A percentile compares a stretch with the other conserved stretches of the same genome.
These are phyloP conservation scores for Drosophila tanythrix DNA, from an alignment of 2,888 invertebrate genomes.

Conservation along the genomic window DNA sequence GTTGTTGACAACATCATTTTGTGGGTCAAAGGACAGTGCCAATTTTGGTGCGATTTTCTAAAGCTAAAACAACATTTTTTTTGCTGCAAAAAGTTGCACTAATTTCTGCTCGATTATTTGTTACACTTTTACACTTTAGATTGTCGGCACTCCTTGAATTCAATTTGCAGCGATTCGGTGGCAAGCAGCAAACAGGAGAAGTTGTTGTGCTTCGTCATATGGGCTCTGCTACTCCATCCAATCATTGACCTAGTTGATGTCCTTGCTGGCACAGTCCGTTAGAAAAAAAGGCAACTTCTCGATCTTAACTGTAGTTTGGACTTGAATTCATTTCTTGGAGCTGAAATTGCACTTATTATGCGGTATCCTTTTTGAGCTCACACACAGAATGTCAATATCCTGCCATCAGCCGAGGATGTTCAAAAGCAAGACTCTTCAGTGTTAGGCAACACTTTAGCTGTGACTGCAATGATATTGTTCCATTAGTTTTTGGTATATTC, in stretches of 20 bases:
- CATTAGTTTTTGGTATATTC: neutral
- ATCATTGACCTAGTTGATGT: constrained; percentile 9
- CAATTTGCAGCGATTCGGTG: neutral
- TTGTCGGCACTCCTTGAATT: neutral
- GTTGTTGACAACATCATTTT: neutral
- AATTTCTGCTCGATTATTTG: neutral
- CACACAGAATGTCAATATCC: neutral
- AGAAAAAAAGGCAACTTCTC: constrained; percentile 6
- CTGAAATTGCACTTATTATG: constrained; percentile 1
- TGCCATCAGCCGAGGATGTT: neutral
- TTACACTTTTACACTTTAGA: too few species aligned
- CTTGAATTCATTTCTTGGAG: neutral
- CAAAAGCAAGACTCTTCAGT: neutral
- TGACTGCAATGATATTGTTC: neutral
- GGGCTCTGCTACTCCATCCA: constrained; percentile 13
- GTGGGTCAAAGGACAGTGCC: neutral
- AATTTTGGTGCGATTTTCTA: neutral
- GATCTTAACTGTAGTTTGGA: neutral
- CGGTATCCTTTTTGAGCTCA: neutral
- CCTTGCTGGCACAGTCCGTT: constrained; percentile 8
- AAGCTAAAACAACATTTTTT: neutral
- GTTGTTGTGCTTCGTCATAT: neutral
- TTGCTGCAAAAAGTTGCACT: neutral
- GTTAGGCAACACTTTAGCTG: neutral
- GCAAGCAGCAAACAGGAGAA: constrained; percentile 13